Base-by-base conservation (phyloP, 2,113 vertebrate genomes). In the Neogobius melanostomus region DNA sequence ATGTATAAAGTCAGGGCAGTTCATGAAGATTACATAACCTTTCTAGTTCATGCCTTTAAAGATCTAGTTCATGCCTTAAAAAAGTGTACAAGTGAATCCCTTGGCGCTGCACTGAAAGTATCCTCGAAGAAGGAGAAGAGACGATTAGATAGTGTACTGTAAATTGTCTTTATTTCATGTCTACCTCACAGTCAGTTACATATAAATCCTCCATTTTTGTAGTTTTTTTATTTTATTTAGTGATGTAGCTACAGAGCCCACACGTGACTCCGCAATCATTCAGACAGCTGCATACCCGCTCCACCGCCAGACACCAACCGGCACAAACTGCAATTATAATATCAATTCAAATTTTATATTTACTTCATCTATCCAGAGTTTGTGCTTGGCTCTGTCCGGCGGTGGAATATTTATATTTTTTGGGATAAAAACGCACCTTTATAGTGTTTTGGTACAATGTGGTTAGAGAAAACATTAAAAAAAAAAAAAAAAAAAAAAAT, bases 111-210 rank as follows among this genome's bases (percentile, higher is more conserved):
- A 50, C 49, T 14, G 1, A 50, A 50, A 11, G 15, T 50, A 16
- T 17, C 16, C 14, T 64, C 14, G 64, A 73, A 77, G 50, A 70
- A 81, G 72, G 68, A 84, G 44, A 70, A 17, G 63, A 88, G 62
- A 44, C 82, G 1, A 52, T 70, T 68, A 60, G 48, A 68, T 80
- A 60, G 71, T 80, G 86, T 90, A 71, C 76, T 89, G 89, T 89
- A 89, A 91, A 88, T 87, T 47, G 77, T 85, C 81, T 90, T 90
- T 91, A 90, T 91, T 91, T 90, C 61, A 88, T 71, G 72, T 90
- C 88, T 83, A 90, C 80, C 82, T 90, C 84, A 85, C 84, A 68
- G 80, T 82, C 87, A 83, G 69, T 89, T 86, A 90, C 84, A 90
- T 82, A 84, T 72, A 90, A 89, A 90, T 79, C 85, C 88, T 90